These are phyloP conservation scores for Gymnodraco acuticeps DNA, from an alignment of 2,797 vertebrate species.

Conservation along the genomic window DNA sequence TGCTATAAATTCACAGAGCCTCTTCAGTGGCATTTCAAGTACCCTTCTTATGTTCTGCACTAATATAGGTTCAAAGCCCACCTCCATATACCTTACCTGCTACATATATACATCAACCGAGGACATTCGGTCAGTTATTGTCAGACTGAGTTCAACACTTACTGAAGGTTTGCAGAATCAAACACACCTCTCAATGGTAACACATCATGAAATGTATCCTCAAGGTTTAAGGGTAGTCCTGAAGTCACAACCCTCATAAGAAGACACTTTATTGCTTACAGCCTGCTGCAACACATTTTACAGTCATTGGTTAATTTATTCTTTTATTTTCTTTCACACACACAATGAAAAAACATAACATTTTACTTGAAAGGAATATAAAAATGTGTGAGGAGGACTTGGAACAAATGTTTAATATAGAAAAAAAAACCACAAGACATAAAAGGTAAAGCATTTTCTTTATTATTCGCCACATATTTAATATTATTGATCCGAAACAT, in stretches of 20 bases:
- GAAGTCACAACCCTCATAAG: background rate
- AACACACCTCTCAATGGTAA: slow-evolving; percentile 6
- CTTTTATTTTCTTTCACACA: no score
- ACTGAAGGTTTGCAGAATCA: slow-evolving; percentile 9
- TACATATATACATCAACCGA: background rate
- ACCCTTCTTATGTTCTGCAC: background rate
- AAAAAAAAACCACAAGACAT: no score
- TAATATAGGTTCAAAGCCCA: slow-evolving; percentile 2
- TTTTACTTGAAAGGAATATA: no score
- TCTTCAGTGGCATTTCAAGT: slow-evolving; percentile 1
- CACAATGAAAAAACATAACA: no score
- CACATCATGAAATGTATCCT: slow-evolving; percentile 1
- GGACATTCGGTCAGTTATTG: background rate
- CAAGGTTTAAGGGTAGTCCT: slow-evolving; percentile 5
- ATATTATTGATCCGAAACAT: no score
- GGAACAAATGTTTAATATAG: no score
- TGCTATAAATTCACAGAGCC: slow-evolving; percentile 35
- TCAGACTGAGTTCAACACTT: background rate
- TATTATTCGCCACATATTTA: no score
- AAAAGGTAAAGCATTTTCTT: no score
- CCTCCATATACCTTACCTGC: background rate
- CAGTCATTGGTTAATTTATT: background rate
- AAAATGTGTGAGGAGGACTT: no score
- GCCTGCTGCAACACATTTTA: background rate
- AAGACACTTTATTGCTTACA: background rate